These are phyloP conservation scores for Xanthia togata DNA, from an alignment of 2,888 invertebrate genomes.

Conservation along the genomic window DNA sequence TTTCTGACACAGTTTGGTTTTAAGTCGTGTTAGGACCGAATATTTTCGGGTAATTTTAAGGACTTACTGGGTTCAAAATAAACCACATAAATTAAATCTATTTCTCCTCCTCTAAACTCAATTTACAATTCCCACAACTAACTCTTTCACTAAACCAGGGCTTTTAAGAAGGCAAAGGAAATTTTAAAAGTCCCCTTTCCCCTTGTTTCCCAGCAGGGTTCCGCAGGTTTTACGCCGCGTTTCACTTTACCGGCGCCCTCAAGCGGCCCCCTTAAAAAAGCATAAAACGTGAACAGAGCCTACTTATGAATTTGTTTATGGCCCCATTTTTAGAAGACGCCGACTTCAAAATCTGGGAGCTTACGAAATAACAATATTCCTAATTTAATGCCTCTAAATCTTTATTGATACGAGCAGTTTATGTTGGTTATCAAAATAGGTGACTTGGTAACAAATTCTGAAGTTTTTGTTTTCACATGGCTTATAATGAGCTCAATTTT, in stretches of 20 bases:
- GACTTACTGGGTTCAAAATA: background rate
- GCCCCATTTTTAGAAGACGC: slow-evolving; percentile 82
- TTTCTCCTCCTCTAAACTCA: slow-evolving; percentile 25
- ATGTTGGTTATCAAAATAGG: slow-evolving; percentile 39
- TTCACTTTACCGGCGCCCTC: slow-evolving; percentile 86
- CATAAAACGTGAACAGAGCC: slow-evolving; percentile 87
- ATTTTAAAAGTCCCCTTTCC: slow-evolving; percentile 68
- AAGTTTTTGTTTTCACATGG: background rate
- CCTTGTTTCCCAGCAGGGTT: slow-evolving; percentile 81
- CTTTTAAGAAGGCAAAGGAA: slow-evolving; percentile 55
- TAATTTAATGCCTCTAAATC: slow-evolving; percentile 80
- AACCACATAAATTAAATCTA: slow-evolving; percentile 4
- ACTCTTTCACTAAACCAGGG: slow-evolving; percentile 63
- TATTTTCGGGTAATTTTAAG: background rate
- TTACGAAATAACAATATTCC: slow-evolving; percentile 82
- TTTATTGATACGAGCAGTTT: slow-evolving; percentile 74
- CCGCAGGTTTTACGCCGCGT: slow-evolving; percentile 85
- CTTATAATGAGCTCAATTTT: background rate
- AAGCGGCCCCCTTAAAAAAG: slow-evolving; percentile 86
- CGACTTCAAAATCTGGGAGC: slow-evolving; percentile 76
- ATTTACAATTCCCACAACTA: slow-evolving; percentile 51
- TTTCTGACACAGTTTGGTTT: slow-evolving; percentile 14
- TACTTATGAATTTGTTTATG: slow-evolving; percentile 91
- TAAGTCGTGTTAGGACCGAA: background rate
- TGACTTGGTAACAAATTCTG: background rate